phyloP scores from a whole-genome alignment of 1,140 invertebrate genomes.

The Musca domestica region DNA sequence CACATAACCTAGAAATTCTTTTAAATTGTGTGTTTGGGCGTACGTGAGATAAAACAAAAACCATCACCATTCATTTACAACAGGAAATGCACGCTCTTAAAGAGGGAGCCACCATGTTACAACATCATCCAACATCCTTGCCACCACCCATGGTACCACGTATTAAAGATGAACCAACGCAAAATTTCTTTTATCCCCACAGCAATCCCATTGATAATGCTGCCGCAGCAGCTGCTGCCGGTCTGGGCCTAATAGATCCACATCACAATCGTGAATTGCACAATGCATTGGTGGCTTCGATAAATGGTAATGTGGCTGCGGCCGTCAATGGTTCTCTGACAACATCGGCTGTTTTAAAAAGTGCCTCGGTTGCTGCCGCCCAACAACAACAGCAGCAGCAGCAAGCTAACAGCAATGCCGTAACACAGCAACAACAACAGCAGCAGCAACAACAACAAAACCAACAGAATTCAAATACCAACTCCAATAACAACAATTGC shows the following conservation, averaged over 20 bases:
- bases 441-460: slow-evolving; percentile 29
- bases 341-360: slow-evolving; percentile 42
- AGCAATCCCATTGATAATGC: slow-evolving; percentile 59
- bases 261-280: slow-evolving; percentile 65
- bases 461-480: background rate
- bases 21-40: background rate
- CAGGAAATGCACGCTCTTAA: slow-evolving; percentile 46
- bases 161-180: slow-evolving; percentile 25
- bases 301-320: slow-evolving; percentile 51
- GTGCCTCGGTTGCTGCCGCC: slow-evolving; percentile 31
- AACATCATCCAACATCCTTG: slow-evolving; percentile 34
- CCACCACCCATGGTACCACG: slow-evolving; percentile 25
- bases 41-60: background rate
- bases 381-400: slow-evolving; percentile 37
- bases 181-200: slow-evolving; percentile 48
- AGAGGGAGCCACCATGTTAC: slow-evolving; percentile 50
- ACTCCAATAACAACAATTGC: slow-evolving; percentile 10
- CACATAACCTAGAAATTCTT: too few species aligned
- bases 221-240: slow-evolving; percentile 48
- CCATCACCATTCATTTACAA: slow-evolving; percentile 45
- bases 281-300: slow-evolving; percentile 60
- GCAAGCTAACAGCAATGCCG: slow-evolving; percentile 22
- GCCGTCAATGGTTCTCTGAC: slow-evolving; percentile 49
- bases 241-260: slow-evolving; percentile 58
- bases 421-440: slow-evolving; percentile 21